These are phyloP conservation scores for Campaea margaritaria DNA, from an alignment of 2,888 invertebrate genomes.

Conservation along the genomic window DNA sequence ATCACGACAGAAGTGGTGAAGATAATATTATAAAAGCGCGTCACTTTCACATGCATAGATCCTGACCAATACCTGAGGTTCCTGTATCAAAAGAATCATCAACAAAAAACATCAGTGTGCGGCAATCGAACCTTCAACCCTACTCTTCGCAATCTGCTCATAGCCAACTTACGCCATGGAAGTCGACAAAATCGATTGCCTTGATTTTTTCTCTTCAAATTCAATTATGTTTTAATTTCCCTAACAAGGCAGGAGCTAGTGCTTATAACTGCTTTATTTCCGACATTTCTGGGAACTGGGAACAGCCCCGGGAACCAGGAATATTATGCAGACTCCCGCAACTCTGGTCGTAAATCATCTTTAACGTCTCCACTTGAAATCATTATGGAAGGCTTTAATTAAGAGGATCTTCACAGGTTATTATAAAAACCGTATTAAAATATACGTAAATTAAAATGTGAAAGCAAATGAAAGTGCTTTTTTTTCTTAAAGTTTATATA, in stretches of 20 bases:
- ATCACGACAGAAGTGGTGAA: no score
- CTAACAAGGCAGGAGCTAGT: neutral
- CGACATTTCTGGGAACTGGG: constrained; percentile 4
- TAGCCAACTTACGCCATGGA: no score
- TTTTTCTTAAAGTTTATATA: no score
- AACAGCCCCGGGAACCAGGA: constrained; percentile 16
- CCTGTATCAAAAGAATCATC: no score
- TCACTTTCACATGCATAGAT: no score
- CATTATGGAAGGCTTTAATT: constrained; percentile 59
- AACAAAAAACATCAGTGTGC: no score
- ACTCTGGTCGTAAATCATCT: constrained; percentile 59
- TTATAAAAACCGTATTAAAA: neutral
- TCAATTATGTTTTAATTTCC: neutral
- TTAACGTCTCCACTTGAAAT: constrained; percentile 54
- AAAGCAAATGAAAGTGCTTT: neutral
- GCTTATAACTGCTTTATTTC: constrained; percentile 3
- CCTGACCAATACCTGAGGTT: no score
- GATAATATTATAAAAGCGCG: no score
- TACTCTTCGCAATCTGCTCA: no score
- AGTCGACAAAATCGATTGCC: no score
- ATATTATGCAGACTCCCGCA: constrained; percentile 60
- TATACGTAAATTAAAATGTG: neutral
- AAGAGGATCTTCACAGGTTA: constrained; percentile 10
- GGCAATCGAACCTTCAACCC: no score
- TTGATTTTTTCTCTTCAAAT: no score